These are phyloP conservation scores for Heliconius hewitsoni DNA, from an alignment of 1,140 invertebrate species.

Conservation along the genomic window DNA sequence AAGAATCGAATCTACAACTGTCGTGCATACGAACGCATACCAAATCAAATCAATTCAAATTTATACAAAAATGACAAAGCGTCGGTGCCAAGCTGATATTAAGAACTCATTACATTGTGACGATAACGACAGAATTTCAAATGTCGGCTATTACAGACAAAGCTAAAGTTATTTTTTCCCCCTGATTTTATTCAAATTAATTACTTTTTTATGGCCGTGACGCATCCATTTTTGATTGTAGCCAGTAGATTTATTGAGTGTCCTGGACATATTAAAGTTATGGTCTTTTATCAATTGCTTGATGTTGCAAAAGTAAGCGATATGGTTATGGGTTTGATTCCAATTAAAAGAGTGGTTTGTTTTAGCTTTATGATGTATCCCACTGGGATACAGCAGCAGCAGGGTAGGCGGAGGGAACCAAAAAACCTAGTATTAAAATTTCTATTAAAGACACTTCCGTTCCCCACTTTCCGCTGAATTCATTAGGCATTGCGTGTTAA, in stretches of 20 bases:
- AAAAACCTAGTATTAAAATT: too few species aligned
- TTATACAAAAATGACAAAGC: conserved; percentile 53
- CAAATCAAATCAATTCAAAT: neutral
- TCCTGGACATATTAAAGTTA: conserved; percentile 21
- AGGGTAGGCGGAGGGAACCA: too few species aligned
- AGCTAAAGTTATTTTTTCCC: conserved; percentile 47
- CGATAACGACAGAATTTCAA: conserved; percentile 61
- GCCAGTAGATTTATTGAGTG: conserved; percentile 10
- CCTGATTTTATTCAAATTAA: conserved; percentile 64
- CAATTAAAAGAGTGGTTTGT: too few species aligned
- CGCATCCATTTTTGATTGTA: conserved; percentile 44
- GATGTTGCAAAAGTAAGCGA: too few species aligned
- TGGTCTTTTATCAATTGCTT: neutral
- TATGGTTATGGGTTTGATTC: too few species aligned
- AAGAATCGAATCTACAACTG: too few species aligned
- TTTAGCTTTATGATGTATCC: too few species aligned
- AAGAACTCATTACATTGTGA: conserved; percentile 54
- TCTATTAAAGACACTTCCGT: too few species aligned
- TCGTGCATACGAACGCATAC: too few species aligned
- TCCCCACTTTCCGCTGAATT: too few species aligned
- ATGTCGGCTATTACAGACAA: conserved; percentile 46
- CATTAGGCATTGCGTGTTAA: too few species aligned
- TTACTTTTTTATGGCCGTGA: conserved; percentile 61
- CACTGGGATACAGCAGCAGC: too few species aligned
- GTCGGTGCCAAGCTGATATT: conserved; percentile 58